Evolutionary conservation across 2,113 vertebrate genomes (phyloP).

Genomic region (Mugil cephalus): DNA sequence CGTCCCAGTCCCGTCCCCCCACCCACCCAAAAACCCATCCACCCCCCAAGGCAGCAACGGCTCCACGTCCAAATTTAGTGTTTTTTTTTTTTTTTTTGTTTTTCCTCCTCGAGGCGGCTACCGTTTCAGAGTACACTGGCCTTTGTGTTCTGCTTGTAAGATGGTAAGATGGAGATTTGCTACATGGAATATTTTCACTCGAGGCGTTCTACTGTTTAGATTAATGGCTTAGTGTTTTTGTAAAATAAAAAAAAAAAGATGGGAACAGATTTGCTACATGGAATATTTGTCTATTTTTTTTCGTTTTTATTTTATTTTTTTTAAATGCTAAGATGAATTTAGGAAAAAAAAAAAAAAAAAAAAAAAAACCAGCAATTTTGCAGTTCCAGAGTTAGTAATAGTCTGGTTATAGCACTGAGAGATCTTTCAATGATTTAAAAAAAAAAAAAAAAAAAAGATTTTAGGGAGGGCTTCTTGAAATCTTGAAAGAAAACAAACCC

Average conservation of each 20-base stretch:
- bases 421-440: conserved; percentile 66
- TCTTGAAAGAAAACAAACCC: conserved; percentile 24
- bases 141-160: conserved; percentile 55
- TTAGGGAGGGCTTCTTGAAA: conserved; percentile 40
- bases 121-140: conserved; percentile 43
- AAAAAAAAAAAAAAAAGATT: conserved; percentile 42
- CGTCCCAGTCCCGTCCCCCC: neutral
- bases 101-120: neutral
- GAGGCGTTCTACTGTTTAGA: too few species aligned
- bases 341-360: conserved; percentile 62
- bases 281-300: conserved; percentile 65
- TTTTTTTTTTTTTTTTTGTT: too few species aligned
- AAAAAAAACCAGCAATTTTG: conserved; percentile 66
- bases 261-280: conserved; percentile 82
- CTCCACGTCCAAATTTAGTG: conserved; percentile 45
- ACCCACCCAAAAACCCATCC: too few species aligned
- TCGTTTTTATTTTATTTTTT: neutral
- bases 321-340: conserved; percentile 76
- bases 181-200: conserved; percentile 82
- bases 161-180: conserved; percentile 72
- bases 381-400: conserved; percentile 79
- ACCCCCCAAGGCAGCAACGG: too few species aligned
- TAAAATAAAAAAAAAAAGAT: too few species aligned
- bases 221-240: too few species aligned
- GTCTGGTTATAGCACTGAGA: conserved; percentile 85